phyloP scores from a whole-genome alignment of 2,888 invertebrate genomes.

The Lingula anatina region DNA sequence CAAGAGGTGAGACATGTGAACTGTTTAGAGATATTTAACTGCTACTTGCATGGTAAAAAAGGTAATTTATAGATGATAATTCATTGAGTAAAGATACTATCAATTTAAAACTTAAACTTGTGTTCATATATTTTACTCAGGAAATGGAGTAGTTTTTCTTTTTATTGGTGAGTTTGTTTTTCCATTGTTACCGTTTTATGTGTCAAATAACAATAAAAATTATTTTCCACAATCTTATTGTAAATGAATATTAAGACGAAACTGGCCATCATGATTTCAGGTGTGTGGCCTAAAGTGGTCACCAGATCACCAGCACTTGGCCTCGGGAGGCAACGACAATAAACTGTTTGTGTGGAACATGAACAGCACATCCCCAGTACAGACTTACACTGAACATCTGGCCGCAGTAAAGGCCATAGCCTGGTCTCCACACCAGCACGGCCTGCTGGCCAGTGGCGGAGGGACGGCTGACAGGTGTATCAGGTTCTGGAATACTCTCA shows the following conservation, averaged over 20 bases:
- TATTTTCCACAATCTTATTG: no score
- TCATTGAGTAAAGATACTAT: no score
- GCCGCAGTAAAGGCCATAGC: constrained; percentile 94
- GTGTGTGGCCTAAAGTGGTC: constrained; percentile 97
- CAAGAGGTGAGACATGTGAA: constrained; percentile 72
- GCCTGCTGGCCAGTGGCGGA: constrained; percentile 92
- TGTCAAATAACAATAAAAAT: no score
- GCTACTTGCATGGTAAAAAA: not conserved
- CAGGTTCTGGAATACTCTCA: constrained; percentile 96
- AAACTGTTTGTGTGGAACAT: constrained; percentile 87
- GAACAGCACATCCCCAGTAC: constrained; percentile 65
- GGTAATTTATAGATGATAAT: not conserved
- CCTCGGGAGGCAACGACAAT: constrained; percentile 98
- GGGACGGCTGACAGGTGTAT: constrained; percentile 98
- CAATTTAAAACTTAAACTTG: not conserved
- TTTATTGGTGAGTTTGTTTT: no score
- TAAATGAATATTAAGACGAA: no score
- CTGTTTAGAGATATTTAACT: not conserved
- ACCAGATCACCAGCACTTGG: constrained; percentile 92
- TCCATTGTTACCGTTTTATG: no score
- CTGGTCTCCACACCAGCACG: constrained; percentile 99
- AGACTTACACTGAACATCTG: constrained; percentile 92
- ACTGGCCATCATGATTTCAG: no score
- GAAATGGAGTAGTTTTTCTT: no score
- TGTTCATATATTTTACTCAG: not conserved